Evolutionary conservation across 2,797 vertebrate genomes (phyloP), one percentile per base, ranked within the genome.

Genomic region (Alosa sapidissima): DNA sequence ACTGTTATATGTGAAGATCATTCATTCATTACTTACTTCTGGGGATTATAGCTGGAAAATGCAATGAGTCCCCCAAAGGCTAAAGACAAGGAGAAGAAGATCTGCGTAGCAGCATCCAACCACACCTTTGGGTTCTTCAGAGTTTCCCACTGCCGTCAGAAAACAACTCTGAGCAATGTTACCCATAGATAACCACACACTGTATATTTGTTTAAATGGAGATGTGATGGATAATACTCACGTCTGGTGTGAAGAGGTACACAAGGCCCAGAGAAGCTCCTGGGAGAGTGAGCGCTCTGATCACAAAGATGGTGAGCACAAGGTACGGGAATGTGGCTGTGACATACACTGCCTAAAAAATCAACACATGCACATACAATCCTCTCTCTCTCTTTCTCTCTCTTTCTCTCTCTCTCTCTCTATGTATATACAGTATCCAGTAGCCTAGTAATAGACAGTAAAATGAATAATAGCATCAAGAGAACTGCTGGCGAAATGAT

Each of bases 81-180:
- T 93, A 98, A 89, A 81, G 95, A 97, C 81, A 98, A 91, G 11
- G 97, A 97, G 91, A 96, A 97, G 92, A 97, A 96, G 47, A 97
- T 96, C 93, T 97, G 97, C 0, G 96, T 97, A 62, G 96, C 93
- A 7, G 96, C 96, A 4, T 97, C 97, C 84, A 97, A 91, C 97
- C 96, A 97, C 28, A 97, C 95, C 0, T 92, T 87, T 0, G 96
- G 96, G 49, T 94, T 94, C 90, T 92, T 95, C 82, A 98, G 90
- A 24, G 90, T 91, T 62, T 90, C 93, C 91, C 97, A 89, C 96
- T 98, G 92, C 28, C 28, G 4, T 14, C 28, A 72, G 9, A 72
- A 72, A 72, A 72, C 65, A 72, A 5, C 28, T 36, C 65, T 36
- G 11, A 72, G 65, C 11, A 33, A 3, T 28, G 62, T 9, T 24